Base-by-base conservation (phyloP, 2,113 vertebrate species). In the Myiozetetes cayanensis region DNA sequence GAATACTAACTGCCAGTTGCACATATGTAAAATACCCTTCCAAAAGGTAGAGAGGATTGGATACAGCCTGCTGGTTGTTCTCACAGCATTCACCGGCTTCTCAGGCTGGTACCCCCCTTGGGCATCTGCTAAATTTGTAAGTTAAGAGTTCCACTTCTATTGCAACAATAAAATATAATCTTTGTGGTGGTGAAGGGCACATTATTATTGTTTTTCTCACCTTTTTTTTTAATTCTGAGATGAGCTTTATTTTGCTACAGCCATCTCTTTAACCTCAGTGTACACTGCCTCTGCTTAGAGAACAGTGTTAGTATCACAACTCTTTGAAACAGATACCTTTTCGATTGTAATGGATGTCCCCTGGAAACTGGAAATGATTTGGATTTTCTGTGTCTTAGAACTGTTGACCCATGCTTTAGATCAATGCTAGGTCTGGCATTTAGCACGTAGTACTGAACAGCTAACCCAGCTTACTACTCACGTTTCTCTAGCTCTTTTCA, bases 321-420 rank as follows among this genome's bases (percentile, higher is more conserved):
- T 93, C 79, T 90, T 91, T 27, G 71, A 80, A 91, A 63, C 33
- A 80, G 63, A 77, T 91, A 63, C 19, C 39, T 72, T 90, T 88
- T 78, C 93, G 75, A 67, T 59, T 52, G 68, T 92, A 89, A 80
- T 27, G 77, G 43, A 84, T 78, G 56, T 86, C 68, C 25, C 31
- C 35, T 91, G 79, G 61, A 90, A 95, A 81, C 59, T 49, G 87
- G 52, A 94, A 94, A 80, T 92, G 39, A 95, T 87, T 96, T 95
- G 77, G 70, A 88, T 95, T 97, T 92, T 74, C 68, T 8, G 1
- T 82, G 41, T 63, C 72, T 91, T 89, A 65, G 35, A 91, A 77
- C 75, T 71, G 63, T 75, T 94, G 92, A 95, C 93, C 72, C 44
- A 19, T 88, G 75, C 37, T 66, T 94, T 71, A 87, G 74, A 91